Percentiles rank a stretch among this genome's conserved stretches.
Evolutionary conservation across 2,113 vertebrate genomes (phyloP).

Genomic region (Ptychochromis oligacanthus): DNA sequence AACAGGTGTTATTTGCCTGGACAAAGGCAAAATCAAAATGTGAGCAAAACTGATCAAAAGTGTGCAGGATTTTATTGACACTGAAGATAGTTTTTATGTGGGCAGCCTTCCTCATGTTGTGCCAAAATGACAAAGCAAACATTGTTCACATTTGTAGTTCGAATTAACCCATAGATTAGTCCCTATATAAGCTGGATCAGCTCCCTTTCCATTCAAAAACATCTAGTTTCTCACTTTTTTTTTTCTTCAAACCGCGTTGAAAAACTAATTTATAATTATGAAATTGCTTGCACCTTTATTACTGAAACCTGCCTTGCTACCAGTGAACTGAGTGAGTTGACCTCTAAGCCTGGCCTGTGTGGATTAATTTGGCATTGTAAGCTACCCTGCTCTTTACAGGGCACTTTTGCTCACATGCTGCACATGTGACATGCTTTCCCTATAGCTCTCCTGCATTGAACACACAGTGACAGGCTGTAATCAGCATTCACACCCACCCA

Average conservation of each 20-base stretch:
- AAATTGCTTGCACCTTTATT: background rate
- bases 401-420: constrained; percentile 16
- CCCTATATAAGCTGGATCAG: background rate
- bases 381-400: background rate
- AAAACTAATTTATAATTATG: background rate
- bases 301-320: background rate
- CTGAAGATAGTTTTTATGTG: no score
- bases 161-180: constrained; percentile 18
- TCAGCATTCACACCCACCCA: constrained; percentile 49
- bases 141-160: constrained; percentile 4
- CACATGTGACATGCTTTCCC: constrained; percentile 43
- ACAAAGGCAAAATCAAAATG: background rate
- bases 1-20: background rate
- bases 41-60: background rate
- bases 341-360: background rate
- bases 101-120: background rate
- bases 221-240: background rate
- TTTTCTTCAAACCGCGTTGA: background rate
- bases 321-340: background rate
- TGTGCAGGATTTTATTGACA: background rate
- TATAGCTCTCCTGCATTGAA: background rate
- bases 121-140: background rate
- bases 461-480: constrained; percentile 46
- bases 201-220: background rate
- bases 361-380: constrained; percentile 35